Conservation (phyloP, 1,140 invertebrate species). For the Aricia agestis region DNA sequence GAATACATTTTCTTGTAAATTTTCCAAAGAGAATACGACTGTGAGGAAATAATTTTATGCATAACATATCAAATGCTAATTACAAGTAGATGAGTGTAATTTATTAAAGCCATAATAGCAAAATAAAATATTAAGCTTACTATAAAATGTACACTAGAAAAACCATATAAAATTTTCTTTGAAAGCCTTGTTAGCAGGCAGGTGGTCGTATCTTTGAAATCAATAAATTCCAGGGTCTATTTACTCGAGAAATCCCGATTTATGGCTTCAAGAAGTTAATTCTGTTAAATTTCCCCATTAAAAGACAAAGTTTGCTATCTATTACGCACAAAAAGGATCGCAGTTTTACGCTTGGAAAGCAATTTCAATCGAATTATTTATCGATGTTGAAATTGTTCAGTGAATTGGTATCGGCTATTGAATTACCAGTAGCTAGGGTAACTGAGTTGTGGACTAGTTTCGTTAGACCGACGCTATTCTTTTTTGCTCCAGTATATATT, state of each 20-base stretch:
- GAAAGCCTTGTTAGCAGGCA: not conserved
- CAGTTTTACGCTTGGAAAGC: slow-evolving; percentile 16
- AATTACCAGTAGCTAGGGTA: slow-evolving; percentile 15
- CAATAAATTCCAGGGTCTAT: slow-evolving; percentile 21
- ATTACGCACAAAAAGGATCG: slow-evolving; percentile 16
- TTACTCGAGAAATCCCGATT: slow-evolving; percentile 24
- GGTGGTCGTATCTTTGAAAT: slow-evolving; percentile 6
- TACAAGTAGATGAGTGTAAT: no score
- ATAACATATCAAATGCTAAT: no score
- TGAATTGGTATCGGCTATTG: slow-evolving; percentile 16
- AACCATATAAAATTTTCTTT: not conserved
- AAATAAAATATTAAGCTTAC: no score
- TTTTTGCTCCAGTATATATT: not conserved
- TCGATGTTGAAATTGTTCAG: slow-evolving; percentile 15
- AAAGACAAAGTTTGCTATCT: slow-evolving; percentile 2
- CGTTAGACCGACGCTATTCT: not conserved
- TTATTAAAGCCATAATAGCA: no score
- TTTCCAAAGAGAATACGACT: no score
- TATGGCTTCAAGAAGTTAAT: slow-evolving; percentile 23
- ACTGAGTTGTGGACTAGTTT: slow-evolving; percentile 12
- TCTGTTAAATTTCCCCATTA: slow-evolving; percentile 21
- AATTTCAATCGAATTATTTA: slow-evolving; percentile 18
- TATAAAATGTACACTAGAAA: no score
- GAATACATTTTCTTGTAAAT: no score
- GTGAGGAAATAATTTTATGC: no score